These are phyloP conservation scores for Agonum fuliginosum DNA, from an alignment of 2,888 invertebrate genomes.

Conservation along the genomic window DNA sequence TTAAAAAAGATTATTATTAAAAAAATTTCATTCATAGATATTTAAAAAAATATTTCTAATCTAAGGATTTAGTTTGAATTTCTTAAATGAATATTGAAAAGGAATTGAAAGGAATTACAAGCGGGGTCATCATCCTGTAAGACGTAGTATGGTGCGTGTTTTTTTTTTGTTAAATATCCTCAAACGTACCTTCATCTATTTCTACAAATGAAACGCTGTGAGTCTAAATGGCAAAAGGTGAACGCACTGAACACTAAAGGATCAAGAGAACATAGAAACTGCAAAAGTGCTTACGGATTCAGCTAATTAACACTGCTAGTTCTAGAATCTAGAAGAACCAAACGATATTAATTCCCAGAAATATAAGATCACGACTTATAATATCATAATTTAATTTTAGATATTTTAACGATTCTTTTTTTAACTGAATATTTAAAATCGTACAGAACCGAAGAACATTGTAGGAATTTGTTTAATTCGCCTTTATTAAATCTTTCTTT, in stretches of 20 bases:
- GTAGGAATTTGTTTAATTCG: too few relatives aligned
- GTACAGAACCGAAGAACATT: too few relatives aligned
- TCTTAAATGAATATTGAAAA: constrained; percentile 9
- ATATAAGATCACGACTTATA: constrained; percentile 20
- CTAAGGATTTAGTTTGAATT: too few relatives aligned
- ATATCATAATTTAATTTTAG: too few relatives aligned
- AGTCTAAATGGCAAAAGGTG: background rate
- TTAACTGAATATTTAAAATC: too few relatives aligned
- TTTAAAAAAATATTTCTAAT: too few relatives aligned
- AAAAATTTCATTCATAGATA: background rate
- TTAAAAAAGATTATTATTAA: background rate
- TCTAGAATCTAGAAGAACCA: background rate
- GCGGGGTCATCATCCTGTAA: too few relatives aligned
- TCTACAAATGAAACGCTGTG: constrained; percentile 17
- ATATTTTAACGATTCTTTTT: too few relatives aligned
- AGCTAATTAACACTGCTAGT: constrained; percentile 16
- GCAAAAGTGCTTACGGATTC: constrained; percentile 22
- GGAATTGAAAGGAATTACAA: constrained; percentile 12
- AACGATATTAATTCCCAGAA: background rate
- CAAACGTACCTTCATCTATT: constrained; percentile 27
- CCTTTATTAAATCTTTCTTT: too few relatives aligned
- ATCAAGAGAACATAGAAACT: constrained; percentile 8
- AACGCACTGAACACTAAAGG: background rate
- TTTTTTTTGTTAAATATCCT: constrained; percentile 1
- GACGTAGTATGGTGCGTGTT: constrained; percentile 4